Conservation (phyloP, 2,888 invertebrate species). For the Torymus auratus region DNA sequence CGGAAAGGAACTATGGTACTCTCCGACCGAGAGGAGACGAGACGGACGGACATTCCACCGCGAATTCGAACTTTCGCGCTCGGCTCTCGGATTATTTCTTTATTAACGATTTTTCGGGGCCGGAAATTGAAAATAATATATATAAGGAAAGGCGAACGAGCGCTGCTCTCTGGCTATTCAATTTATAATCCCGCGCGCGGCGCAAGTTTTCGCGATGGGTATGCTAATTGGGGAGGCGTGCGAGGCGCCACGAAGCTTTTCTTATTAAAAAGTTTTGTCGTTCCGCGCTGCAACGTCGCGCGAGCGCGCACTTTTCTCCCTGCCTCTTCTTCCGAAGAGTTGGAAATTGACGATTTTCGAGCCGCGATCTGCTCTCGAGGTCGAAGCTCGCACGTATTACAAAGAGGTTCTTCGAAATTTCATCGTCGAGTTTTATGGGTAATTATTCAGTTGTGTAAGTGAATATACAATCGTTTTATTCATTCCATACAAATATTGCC, state of each 20-base stretch:
- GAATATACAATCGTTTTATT: too few relatives aligned
- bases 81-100: constrained; percentile 6
- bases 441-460: too few relatives aligned
- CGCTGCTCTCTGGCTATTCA: too few relatives aligned
- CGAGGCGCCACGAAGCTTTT: neutral
- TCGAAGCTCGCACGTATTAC: too few relatives aligned
- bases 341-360: neutral
- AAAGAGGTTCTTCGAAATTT: too few relatives aligned
- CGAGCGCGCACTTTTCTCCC: neutral
- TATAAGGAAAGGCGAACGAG: too few relatives aligned
- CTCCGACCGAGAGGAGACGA: neutral
- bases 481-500: too few relatives aligned
- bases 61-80: neutral
- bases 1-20: constrained; percentile 49
- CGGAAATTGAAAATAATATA: constrained; percentile 16
- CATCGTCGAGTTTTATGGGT: too few relatives aligned
- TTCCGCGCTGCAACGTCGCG: constrained; percentile 1
- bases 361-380: neutral
- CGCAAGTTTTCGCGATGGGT: neutral
- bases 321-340: constrained; percentile 3
- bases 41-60: neutral
- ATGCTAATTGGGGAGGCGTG: constrained; percentile 19
- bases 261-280: constrained; percentile 46
- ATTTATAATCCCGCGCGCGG: too few relatives aligned
- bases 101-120: constrained; percentile 8